Base-by-base conservation (phyloP, 2,888 invertebrate genomes). In the Steinernema carpocapsae region DNA sequence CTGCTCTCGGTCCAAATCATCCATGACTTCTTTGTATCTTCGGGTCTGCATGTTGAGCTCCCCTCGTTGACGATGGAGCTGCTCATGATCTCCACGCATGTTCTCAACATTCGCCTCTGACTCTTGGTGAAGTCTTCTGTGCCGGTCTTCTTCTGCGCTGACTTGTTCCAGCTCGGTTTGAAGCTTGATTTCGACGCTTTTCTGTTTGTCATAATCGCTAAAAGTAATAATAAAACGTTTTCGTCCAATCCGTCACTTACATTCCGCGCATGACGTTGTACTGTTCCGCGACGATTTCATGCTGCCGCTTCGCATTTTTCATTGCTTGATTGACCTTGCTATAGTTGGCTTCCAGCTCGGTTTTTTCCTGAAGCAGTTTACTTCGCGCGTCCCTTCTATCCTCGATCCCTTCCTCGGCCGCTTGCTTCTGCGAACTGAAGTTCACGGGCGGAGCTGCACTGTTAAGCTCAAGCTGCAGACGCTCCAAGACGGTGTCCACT, bases 201-300 rank as follows among this genome's bases (percentile, higher is more conserved):
- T 74, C 70, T 64, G 64, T 26, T 64, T 17, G 3, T 64, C 64
- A 19, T 45, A 71, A 29, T 71, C 45, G 45, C 71, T 71, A n/a
- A 70, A 70, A 37, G 2, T 7, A 1, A 19, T 43, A 70, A 24
- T 12, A 56, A 26, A 2, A 24, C 56, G 22, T 3, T 2, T 19
- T 3, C 2, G 3, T 32, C 3, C 14, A 70, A 10, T 42, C 37
- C 7, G 3, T 10, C 32, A 46, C 71, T 22, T 45, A 45, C 71
- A 43, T 71, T 46, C 88, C 88, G 88, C 77, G 10, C 75, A 56
- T 22, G 52, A 22, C 29, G 51, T 29, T 17, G 42, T 72, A 24
- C 72, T 19, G 71, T 10, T 26, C 70, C 7, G 19, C 71, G 52
- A 59, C 71, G 48, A 32, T 45, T 32, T 43, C 51, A 70, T 17